Base-by-base conservation (phyloP, 2,113 vertebrate genomes). In the Formicarius rufipectus region DNA sequence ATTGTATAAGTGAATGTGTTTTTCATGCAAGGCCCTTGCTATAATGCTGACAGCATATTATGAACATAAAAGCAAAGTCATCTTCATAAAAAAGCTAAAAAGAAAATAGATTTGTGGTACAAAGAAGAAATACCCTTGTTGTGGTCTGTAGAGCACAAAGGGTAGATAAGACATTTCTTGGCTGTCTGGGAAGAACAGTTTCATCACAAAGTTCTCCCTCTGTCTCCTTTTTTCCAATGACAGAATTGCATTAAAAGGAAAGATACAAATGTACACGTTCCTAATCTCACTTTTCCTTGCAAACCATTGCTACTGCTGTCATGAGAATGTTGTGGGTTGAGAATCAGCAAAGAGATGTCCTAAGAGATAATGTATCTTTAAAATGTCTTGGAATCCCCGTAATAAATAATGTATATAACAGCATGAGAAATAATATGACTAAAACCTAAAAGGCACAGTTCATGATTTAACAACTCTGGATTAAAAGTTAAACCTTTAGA, bases 121-220 rank as follows among this genome's bases (percentile, higher is more conserved):
- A 87, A 93, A 76, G 71, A 45, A 85, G 53, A 93, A 94, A 73
- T 31, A 75, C 18, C 50, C 49, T 81, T 50, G 81, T 39, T 94
- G 77, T 91, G 87, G 91, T 91, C 87, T 89, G 21, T 21, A 66
- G 81, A 96, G 91, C 93, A 95, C 89, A 95, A 95, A 93, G 74
- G 78, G 71, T 73, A 91, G 21, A 42, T 33, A 79, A 75, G 77
- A 76, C 37, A 82, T 83, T 87, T 80, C 71, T 79, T 66, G 63
- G 40, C 50, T 92, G 58, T 37, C 78, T 94, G 59, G 33, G n/a
- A 89, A 83, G 67, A 93, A 62, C 2, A 3, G 50, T 73, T 87
- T 79, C 81, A 87, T 85, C 84, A 93, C 33, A 52, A 87, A 85
- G 42, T 67, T 89, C 33, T 94, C 23, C 22, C 10, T 91, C 47